These are phyloP conservation scores for Panthera tigris DNA, from an alignment of 2,113 vertebrate genomes.

Conservation along the genomic window DNA sequence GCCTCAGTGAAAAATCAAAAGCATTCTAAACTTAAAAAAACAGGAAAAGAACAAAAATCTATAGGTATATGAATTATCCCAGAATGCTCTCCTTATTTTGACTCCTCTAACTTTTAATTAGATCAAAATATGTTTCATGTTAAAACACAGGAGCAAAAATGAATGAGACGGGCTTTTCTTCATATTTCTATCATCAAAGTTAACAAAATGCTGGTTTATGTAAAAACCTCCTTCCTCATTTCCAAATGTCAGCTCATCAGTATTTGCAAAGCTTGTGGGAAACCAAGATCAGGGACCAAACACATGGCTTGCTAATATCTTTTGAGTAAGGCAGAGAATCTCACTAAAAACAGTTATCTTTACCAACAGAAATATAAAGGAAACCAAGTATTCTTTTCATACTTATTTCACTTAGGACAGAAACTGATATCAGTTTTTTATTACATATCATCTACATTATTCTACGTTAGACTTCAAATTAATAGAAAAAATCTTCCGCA, in stretches of 20 bases:
- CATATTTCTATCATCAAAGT: not conserved
- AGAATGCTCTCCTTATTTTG: not conserved
- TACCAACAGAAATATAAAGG: not conserved
- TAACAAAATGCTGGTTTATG: not conserved
- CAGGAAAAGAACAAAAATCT: not conserved
- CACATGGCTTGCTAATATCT: not conserved
- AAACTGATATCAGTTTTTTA: not conserved
- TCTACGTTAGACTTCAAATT: not conserved
- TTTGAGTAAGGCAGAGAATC: not conserved
- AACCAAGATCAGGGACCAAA: not conserved
- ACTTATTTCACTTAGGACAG: not conserved
- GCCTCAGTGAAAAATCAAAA: not conserved
- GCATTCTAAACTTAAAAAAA: not conserved
- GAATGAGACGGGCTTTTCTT: not conserved
- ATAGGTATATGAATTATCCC: not conserved
- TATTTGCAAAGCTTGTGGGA: not conserved
- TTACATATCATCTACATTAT: not conserved
- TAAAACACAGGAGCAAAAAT: not conserved
- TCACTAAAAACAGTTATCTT: not conserved
- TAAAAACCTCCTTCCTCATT: not conserved
- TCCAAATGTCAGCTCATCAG: not conserved
- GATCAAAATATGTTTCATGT: not conserved
- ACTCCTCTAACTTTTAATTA: not conserved
- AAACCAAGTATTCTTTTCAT: not conserved
- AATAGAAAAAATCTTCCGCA: not conserved